Percentiles rank a stretch among this genome's conserved stretches.
Evolutionary conservation across 2,888 invertebrate species (phyloP).

Genomic region (Odontocolon sp.): DNA sequence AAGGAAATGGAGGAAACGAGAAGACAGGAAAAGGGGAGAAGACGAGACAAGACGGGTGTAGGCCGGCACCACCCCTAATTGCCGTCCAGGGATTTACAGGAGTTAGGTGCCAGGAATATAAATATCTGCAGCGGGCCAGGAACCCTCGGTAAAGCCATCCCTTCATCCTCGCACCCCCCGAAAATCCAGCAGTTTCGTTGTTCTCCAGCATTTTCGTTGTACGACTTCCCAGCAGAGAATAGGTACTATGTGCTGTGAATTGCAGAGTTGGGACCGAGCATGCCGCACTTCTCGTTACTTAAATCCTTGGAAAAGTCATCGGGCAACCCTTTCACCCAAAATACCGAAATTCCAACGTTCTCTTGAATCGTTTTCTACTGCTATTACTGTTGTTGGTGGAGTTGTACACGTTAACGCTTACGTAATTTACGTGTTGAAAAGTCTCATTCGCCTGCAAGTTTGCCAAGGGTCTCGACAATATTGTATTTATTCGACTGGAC

Average conservation of each 20-base stretch:
- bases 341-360: conserved; percentile 41
- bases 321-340: conserved; percentile 37
- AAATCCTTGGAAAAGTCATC: conserved; percentile 59
- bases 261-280: conserved; percentile 30
- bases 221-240: conserved; percentile 40
- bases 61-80: conserved; percentile 72
- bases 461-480: conserved; percentile 16
- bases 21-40: conserved; percentile 47
- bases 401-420: conserved; percentile 35
- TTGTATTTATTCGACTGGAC: conserved; percentile 26
- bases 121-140: conserved; percentile 66
- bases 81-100: conserved; percentile 73
- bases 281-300: conserved; percentile 58
- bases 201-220: conserved; percentile 27
- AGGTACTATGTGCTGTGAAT: conserved; percentile 51
- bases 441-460: conserved; percentile 19
- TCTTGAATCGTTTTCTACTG: neutral
- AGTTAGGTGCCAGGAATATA: conserved; percentile 72
- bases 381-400: neutral
- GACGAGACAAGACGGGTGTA: conserved; percentile 64
- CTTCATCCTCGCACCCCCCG: conserved; percentile 25
- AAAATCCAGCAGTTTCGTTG: conserved; percentile 35
- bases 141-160: too few relatives aligned
- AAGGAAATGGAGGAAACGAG: neutral
- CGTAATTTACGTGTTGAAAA: conserved; percentile 49